Evolutionary conservation across 2,888 invertebrate genomes (phyloP).

Genomic region (Ceramica pisi): DNA sequence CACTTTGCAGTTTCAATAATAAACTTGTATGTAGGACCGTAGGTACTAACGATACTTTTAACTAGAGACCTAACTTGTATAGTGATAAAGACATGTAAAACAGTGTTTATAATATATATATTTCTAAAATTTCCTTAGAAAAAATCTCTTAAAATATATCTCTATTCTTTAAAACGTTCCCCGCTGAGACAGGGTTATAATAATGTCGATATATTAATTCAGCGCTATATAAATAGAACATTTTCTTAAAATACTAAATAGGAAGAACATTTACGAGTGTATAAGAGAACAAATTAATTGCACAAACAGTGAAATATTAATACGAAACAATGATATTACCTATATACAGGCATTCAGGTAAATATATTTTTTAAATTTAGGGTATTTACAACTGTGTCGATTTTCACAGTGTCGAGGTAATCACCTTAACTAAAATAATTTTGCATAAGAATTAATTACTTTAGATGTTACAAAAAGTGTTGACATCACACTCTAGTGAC

Average conservation of each 20-base stretch:
- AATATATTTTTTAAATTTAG: conserved; percentile 43
- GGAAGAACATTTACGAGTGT: conserved; percentile 87
- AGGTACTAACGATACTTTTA: conserved; percentile 73
- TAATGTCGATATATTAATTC: conserved; percentile 81
- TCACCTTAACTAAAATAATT: background rate
- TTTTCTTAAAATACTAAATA: conserved; percentile 85
- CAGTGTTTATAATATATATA: conserved; percentile 78
- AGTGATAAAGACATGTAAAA: conserved; percentile 87
- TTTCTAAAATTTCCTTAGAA: conserved; percentile 86
- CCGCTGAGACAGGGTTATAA: conserved; percentile 75
- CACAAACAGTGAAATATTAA: conserved; percentile 85
- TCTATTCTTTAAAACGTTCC: conserved; percentile 82
- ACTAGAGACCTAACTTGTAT: conserved; percentile 83
- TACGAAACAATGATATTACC: conserved; percentile 74
- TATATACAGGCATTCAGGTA: conserved; percentile 59
- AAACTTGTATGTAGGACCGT: conserved; percentile 70
- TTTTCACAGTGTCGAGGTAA: conserved; percentile 11
- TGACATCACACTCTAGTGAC: conserved; percentile 18
- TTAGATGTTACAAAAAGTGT: conserved; percentile 20
- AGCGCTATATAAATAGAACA: conserved; percentile 87
- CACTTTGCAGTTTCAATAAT: conserved; percentile 76
- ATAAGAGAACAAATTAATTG: conserved; percentile 87
- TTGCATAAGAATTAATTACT: background rate
- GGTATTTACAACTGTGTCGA: conserved; percentile 42
- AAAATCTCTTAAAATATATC: conserved; percentile 91